Conservation (phyloP, 2,113 vertebrate species). For the Oreochromis niloticus region DNA sequence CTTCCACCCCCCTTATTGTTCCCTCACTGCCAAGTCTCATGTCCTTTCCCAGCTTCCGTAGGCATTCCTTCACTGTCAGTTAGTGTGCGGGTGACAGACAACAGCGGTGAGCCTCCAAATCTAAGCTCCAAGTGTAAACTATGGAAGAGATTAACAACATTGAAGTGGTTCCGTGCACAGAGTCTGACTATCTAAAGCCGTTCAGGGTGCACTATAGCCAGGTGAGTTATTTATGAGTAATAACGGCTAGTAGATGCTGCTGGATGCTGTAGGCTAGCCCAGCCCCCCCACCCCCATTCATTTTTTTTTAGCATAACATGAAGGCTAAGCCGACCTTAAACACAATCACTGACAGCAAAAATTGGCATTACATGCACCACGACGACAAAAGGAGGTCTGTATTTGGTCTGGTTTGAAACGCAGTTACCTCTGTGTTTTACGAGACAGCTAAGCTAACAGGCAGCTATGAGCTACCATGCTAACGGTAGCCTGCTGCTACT, state of each 20-base stretch:
- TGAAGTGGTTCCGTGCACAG: constrained; percentile 76
- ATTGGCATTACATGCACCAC: background rate
- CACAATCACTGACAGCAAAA: background rate
- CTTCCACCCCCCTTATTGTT: background rate
- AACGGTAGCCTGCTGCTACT: constrained; percentile 25
- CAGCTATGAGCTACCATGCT: constrained; percentile 35
- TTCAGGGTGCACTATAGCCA: constrained; percentile 81
- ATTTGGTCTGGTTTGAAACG: background rate
- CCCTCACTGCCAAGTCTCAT: background rate
- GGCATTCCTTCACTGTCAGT: constrained; percentile 58
- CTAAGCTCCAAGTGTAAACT: constrained; percentile 26
- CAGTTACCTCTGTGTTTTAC: background rate
- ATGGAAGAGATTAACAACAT: constrained; percentile 79
- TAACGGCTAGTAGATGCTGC: constrained; percentile 4
- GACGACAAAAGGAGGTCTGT: no score
- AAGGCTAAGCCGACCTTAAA: constrained; percentile 29
- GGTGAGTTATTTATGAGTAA: constrained; percentile 67
- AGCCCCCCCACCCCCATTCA: constrained; percentile 58
- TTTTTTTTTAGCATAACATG: constrained; percentile 34
- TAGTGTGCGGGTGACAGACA: constrained; percentile 50
- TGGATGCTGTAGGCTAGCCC: constrained; percentile 53
- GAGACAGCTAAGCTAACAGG: background rate
- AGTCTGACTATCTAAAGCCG: constrained; percentile 80
- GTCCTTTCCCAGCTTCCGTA: constrained; percentile 70
- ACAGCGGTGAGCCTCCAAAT: constrained; percentile 37